Conservation (phyloP, 2,113 vertebrate species). For the Rhegmatorhina hoffmannsi region DNA sequence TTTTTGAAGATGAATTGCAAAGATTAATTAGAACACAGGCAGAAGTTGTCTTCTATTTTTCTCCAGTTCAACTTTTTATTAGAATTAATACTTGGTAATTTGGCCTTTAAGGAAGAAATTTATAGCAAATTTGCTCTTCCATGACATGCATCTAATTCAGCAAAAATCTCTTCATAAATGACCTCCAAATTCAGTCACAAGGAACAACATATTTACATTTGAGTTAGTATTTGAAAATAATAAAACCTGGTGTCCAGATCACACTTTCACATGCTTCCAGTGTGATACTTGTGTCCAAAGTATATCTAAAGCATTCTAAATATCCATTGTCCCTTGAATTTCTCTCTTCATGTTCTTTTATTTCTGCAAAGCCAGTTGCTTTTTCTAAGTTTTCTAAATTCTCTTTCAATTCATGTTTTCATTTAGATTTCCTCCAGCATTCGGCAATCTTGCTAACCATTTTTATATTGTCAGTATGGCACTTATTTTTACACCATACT, state of each 20-base stretch:
- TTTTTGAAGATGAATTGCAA: too few relatives aligned
- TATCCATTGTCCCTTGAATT: neutral
- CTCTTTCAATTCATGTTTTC: conserved; percentile 75
- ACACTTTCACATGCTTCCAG: neutral
- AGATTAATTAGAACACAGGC: too few relatives aligned
- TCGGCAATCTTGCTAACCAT: conserved; percentile 66
- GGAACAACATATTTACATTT: neutral
- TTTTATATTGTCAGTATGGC: conserved; percentile 71
- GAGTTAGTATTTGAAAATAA: neutral
- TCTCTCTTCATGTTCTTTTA: conserved; percentile 67
- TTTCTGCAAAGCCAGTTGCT: conserved; percentile 72
- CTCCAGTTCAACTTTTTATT: neutral
- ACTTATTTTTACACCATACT: conserved; percentile 74
- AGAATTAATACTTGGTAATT: neutral
- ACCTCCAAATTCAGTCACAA: neutral
- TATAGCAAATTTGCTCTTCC: neutral
- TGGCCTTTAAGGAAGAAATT: neutral
- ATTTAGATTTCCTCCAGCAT: conserved; percentile 76
- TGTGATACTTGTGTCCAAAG: neutral
- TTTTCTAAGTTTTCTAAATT: conserved; percentile 67
- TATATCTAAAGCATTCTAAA: neutral
- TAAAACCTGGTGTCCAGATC: neutral
- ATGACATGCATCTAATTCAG: neutral
- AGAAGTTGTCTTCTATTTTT: neutral
- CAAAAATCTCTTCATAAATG: neutral